A percentile compares a stretch with the other conserved stretches of the same genome.
These are phyloP conservation scores for Helostoma temminkii DNA, from an alignment of 2,797 vertebrate species.

Conservation along the genomic window DNA sequence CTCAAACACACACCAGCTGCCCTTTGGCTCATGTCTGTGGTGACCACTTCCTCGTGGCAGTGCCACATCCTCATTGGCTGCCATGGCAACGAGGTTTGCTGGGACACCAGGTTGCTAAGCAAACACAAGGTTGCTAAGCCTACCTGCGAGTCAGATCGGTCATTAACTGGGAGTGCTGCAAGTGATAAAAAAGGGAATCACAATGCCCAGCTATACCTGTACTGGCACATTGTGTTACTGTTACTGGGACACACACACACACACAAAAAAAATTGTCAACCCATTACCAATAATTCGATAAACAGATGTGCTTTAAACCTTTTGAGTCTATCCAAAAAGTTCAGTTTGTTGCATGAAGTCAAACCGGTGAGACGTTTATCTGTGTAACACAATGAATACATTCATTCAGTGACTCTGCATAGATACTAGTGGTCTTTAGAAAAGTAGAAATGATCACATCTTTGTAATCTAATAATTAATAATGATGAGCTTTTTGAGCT, in stretches of 20 bases:
- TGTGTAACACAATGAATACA: too few species aligned
- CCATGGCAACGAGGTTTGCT: conserved; percentile 79
- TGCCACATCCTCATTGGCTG: conserved; percentile 79
- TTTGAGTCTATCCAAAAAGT: neutral
- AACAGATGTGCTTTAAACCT: neutral
- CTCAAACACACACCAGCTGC: conserved; percentile 86
- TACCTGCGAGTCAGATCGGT: conserved; percentile 57
- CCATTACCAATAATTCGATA: neutral
- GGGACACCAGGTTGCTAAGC: conserved; percentile 75
- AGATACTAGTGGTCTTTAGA: neutral
- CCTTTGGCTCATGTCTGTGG: conserved; percentile 89
- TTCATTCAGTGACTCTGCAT: neutral
- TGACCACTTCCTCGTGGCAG: conserved; percentile 90
- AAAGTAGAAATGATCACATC: neutral
- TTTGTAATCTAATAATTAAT: neutral
- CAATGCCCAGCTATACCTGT: neutral
- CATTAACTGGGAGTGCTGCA: conserved; percentile 38
- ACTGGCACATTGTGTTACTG: too few species aligned
- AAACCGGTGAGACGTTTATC: neutral
- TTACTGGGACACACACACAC: neutral
- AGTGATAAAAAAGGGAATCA: neutral
- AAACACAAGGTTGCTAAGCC: conserved; percentile 73
- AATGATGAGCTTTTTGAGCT: neutral
- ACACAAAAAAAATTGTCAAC: too few species aligned
- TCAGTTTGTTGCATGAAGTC: neutral